Percentiles rank a stretch among this genome's conserved stretches.
phyloP scores from a whole-genome alignment of 2,888 invertebrate species.

The Nebria salina region DNA sequence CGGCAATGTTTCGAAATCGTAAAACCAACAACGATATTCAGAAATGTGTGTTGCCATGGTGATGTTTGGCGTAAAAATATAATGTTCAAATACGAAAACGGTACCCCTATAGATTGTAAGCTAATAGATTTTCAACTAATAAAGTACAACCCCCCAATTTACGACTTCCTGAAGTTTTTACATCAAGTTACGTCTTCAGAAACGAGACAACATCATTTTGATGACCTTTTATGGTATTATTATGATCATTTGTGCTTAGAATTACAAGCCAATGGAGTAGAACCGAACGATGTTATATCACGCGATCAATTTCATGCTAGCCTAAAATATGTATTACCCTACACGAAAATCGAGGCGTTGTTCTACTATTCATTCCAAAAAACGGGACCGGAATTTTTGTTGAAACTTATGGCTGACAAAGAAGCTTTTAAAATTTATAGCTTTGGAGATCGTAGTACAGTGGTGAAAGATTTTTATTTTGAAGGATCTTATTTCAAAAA shows the following conservation, averaged over 20 bases:
- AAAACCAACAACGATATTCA: constrained; percentile 43
- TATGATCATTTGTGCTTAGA: constrained; percentile 28
- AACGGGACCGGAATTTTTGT: constrained; percentile 23
- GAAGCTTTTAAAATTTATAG: constrained; percentile 27
- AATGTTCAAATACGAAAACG: constrained; percentile 46
- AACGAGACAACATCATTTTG: constrained; percentile 33
- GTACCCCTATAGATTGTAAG: constrained; percentile 42
- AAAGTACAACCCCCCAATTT: constrained; percentile 46
- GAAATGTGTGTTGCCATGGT: constrained; percentile 47
- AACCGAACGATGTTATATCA: constrained; percentile 25
- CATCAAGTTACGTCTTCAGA: constrained; percentile 32
- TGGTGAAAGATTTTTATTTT: constrained; percentile 27
- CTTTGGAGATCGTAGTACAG: constrained; percentile 23
- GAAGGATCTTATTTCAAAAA: constrained; percentile 30
- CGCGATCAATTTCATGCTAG: constrained; percentile 30
- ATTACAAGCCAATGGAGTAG: constrained; percentile 23
- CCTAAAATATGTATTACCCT: constrained; percentile 30
- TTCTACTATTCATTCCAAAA: constrained; percentile 38
- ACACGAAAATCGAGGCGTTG: constrained; percentile 27
- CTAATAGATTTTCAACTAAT: constrained; percentile 47
- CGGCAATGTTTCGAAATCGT: constrained; percentile 28
- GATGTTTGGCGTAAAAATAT: constrained; percentile 45
- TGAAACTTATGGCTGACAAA: constrained; percentile 23
- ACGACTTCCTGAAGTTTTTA: constrained; percentile 40
- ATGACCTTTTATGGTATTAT: constrained; percentile 29